Evolutionary conservation across 1,140 invertebrate species (phyloP).

Genomic region (Diabrotica virgifera): DNA sequence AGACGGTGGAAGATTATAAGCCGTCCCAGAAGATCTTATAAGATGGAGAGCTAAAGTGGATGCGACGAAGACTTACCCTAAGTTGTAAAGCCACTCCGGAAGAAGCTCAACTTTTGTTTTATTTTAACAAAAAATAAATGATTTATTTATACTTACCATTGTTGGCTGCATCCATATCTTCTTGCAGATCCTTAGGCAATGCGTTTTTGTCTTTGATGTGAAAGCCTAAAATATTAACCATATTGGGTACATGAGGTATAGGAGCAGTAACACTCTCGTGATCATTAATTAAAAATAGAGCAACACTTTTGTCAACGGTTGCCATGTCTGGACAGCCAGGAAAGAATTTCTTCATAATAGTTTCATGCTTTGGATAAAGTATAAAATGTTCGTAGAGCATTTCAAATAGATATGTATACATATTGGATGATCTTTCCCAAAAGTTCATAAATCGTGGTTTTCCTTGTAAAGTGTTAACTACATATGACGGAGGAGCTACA

Average conservation of each 20-base stretch:
- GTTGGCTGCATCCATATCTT: slow-evolving; percentile 50
- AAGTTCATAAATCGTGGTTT: slow-evolving; percentile 49
- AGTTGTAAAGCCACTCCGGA: too few relatives aligned
- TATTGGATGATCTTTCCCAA: slow-evolving; percentile 47
- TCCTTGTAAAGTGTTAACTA: too few relatives aligned
- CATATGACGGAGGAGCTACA: too few relatives aligned
- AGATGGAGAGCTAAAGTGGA: too few relatives aligned
- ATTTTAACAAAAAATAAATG: too few relatives aligned
- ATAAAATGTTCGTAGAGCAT: background rate
- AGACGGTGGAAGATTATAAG: too few relatives aligned
- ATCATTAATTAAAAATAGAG: slow-evolving; percentile 55
- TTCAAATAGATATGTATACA: slow-evolving; percentile 18
- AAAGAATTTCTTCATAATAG: slow-evolving; percentile 48
- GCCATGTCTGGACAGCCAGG: slow-evolving; percentile 50
- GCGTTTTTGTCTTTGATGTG: slow-evolving; percentile 46
- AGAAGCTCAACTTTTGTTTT: too few relatives aligned
- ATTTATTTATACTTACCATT: slow-evolving; percentile 25
- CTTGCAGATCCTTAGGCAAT: slow-evolving; percentile 49
- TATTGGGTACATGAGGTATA: slow-evolving; percentile 55
- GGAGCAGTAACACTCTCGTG: slow-evolving; percentile 54
- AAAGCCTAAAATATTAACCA: slow-evolving; percentile 54
- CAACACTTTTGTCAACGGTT: slow-evolving; percentile 52
- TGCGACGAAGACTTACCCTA: too few relatives aligned
- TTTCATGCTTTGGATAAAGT: slow-evolving; percentile 40
- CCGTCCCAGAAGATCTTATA: too few relatives aligned